Evolutionary conservation across 2,888 invertebrate species (phyloP).

Genomic region (Aporophyla nigra): DNA sequence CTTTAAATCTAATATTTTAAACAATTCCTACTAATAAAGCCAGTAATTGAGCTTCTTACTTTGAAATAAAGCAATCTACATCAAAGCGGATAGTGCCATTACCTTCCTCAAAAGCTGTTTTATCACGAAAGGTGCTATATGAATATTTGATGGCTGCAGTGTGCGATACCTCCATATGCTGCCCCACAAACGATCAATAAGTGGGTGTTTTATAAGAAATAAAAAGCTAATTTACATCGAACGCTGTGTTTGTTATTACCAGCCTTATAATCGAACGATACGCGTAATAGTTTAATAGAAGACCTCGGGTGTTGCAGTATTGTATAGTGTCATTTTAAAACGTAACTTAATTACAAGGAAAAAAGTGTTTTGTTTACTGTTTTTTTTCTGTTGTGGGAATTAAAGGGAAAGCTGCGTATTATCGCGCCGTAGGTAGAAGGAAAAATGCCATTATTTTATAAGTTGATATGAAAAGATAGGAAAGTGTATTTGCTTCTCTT

Average conservation of each 20-base stretch:
- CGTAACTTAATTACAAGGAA: slow-evolving; percentile 35
- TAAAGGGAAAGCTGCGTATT: slow-evolving; percentile 18
- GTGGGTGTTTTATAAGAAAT: slow-evolving; percentile 46
- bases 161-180: slow-evolving; percentile 54
- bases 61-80: slow-evolving; percentile 50
- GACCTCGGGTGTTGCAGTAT: slow-evolving; percentile 39
- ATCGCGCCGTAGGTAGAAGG: slow-evolving; percentile 10
- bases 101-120: slow-evolving; percentile 49
- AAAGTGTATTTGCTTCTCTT: neutral
- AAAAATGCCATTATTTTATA: slow-evolving; percentile 1
- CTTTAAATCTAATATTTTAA: neutral
- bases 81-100: slow-evolving; percentile 48
- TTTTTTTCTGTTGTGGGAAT: slow-evolving; percentile 34
- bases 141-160: slow-evolving; percentile 60
- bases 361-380: slow-evolving; percentile 17
- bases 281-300: slow-evolving; percentile 31
- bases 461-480: neutral
- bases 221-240: slow-evolving; percentile 37
- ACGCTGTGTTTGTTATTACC: slow-evolving; percentile 39
- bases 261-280: slow-evolving; percentile 28
- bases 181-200: slow-evolving; percentile 32
- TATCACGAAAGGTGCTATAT: slow-evolving; percentile 45
- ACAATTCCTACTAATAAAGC: neutral
- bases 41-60: neutral
- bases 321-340: slow-evolving; percentile 16